Evolutionary conservation across 64 coral and sea anemone species (phyloP).

Genomic region (Stichodactyla helianthus): DNA sequence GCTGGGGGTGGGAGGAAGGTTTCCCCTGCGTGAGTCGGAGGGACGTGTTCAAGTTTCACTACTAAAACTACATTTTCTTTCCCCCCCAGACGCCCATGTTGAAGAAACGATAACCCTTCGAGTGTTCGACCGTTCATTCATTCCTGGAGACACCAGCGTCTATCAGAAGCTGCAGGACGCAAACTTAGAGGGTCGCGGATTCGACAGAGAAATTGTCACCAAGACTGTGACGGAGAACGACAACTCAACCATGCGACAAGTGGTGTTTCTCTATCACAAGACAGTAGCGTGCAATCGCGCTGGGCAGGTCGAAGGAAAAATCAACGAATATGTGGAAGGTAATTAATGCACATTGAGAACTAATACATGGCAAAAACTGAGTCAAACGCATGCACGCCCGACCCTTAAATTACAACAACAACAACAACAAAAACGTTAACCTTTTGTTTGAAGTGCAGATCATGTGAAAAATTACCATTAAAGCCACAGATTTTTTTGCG

Average conservation of each 20-base stretch:
- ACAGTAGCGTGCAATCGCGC: not conserved
- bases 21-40: too few species aligned
- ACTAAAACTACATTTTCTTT: not conserved
- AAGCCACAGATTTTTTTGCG: too few species aligned
- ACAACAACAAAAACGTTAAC: too few species aligned
- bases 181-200: not conserved
- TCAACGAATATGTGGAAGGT: not conserved
- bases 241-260: not conserved
- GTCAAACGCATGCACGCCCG: too few species aligned
- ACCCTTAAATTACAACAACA: too few species aligned
- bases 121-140: not conserved
- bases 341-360: not conserved
- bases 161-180: not conserved
- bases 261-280: constrained; percentile 5
- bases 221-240: not conserved
- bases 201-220: not conserved
- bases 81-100: not conserved
- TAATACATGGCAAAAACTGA: too few species aligned
- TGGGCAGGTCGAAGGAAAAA: not conserved
- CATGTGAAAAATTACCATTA: too few species aligned
- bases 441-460: too few species aligned
- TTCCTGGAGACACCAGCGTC: not conserved
- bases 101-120: not conserved
- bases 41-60: too few species aligned
- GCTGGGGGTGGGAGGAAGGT: too few species aligned